Evolutionary conservation across 2,797 vertebrate species (phyloP).

Genomic region (Sciurus carolinensis): DNA sequence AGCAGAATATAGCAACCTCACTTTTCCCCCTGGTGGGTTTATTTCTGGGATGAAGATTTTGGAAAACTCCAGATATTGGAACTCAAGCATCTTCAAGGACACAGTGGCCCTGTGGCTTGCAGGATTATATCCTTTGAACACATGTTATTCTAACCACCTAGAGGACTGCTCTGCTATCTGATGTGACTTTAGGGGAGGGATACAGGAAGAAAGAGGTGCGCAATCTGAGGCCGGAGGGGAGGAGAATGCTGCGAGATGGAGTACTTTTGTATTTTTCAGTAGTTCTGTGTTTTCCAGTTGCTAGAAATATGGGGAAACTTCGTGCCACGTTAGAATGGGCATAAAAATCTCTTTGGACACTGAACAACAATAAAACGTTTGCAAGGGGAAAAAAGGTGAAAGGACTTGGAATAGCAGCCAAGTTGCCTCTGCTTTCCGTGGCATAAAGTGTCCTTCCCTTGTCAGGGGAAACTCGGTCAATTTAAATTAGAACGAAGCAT

Average conservation of each 20-base stretch:
- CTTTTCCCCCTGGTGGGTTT: neutral
- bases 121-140: conserved; percentile 55
- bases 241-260: neutral
- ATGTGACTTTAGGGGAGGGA: conserved; percentile 25
- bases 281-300: neutral
- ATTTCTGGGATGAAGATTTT: conserved; percentile 45
- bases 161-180: conserved; percentile 75
- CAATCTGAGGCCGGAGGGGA: neutral
- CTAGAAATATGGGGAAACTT: neutral
- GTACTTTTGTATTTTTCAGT: conserved; percentile 51
- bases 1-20: conserved; percentile 48
- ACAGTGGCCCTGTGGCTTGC: conserved; percentile 23
- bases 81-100: neutral
- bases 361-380: conserved; percentile 52
- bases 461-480: conserved; percentile 6
- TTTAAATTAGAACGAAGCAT: conserved; percentile 67
- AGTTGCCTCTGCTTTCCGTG: neutral
- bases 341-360: conserved; percentile 38
- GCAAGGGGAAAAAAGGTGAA: neutral
- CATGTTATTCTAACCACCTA: conserved; percentile 63
- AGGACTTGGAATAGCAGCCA: conserved; percentile 45
- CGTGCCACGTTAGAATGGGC: conserved; percentile 23
- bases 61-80: neutral
- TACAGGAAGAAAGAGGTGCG: conserved; percentile 34
- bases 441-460: neutral